Conservation (phyloP, 2,888 invertebrate genomes). For the Nemotelus pantherinus region DNA sequence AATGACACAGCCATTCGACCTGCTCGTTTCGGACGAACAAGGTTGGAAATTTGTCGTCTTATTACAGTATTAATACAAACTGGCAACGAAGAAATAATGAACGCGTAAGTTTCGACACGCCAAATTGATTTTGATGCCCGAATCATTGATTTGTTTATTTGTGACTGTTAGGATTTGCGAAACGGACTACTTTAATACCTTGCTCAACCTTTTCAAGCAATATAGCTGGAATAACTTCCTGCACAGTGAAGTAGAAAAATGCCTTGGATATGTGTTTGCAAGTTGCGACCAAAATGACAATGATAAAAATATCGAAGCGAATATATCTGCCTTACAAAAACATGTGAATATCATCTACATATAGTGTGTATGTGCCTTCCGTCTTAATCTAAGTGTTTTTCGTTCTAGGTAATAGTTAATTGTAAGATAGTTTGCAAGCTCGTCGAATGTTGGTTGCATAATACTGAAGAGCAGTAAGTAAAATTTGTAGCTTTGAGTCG, state of each 20-base stretch:
- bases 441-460: conserved; percentile 83
- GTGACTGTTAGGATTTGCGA: conserved; percentile 59
- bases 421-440: conserved; percentile 83
- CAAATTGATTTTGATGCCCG: not conserved
- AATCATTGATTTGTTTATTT: not conserved
- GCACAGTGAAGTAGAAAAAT: conserved; percentile 87
- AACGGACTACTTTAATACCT: conserved; percentile 70
- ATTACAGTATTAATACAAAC: conserved; percentile 80
- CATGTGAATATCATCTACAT: conserved; percentile 64
- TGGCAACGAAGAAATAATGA: conserved; percentile 76
- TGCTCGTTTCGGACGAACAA: conserved; percentile 75
- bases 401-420: conserved; percentile 76
- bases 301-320: conserved; percentile 55
- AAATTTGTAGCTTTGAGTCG: conserved; percentile 1
- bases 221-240: conserved; percentile 96
- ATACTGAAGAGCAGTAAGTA: conserved; percentile 81
- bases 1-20: not conserved
- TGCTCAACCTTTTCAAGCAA: conserved; percentile 88
- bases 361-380: not conserved
- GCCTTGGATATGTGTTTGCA: conserved; percentile 76
- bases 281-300: conserved; percentile 59
- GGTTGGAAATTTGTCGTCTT: conserved; percentile 82
- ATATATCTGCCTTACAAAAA: conserved; percentile 67
- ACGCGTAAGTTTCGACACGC: conserved; percentile 67
- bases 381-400: conserved; percentile 32